Conservation (phyloP, 2,113 vertebrate genomes). For the Nannospalax galili region DNA sequence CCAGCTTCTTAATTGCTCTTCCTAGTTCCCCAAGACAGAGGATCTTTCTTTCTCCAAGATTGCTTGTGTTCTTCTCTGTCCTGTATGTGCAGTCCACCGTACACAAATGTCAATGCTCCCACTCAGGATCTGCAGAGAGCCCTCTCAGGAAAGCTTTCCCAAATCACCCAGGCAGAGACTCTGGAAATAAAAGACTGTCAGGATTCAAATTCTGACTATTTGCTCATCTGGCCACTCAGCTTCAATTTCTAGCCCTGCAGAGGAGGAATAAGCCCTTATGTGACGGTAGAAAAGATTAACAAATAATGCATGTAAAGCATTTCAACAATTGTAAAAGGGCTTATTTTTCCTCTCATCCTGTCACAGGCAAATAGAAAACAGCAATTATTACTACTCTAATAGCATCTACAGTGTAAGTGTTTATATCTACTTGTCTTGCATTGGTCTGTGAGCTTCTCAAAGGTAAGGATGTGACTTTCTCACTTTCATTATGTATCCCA, state of each 20-base stretch:
- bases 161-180: background rate
- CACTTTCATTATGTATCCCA: slow-evolving; percentile 56
- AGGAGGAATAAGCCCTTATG: slow-evolving; percentile 23
- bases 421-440: slow-evolving; percentile 13
- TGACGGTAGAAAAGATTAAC: slow-evolving; percentile 32
- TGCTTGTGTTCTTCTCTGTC: background rate
- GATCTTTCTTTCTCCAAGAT: slow-evolving; percentile 18
- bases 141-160: slow-evolving; percentile 44
- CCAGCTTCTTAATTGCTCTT: background rate
- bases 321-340: background rate
- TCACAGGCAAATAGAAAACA: slow-evolving; percentile 59
- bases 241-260: slow-evolving; percentile 28
- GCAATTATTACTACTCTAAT: slow-evolving; percentile 15
- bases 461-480: slow-evolving; percentile 24
- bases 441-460: slow-evolving; percentile 29
- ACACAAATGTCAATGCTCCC: background rate
- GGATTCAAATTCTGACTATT: slow-evolving; percentile 53
- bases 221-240: background rate
- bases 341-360: background rate
- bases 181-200: slow-evolving; percentile 36
- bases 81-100: background rate
- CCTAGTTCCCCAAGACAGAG: background rate
- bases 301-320: slow-evolving; percentile 44
- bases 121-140: slow-evolving; percentile 19
- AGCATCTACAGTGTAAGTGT: slow-evolving; percentile 22